Evolutionary conservation across 2,797 vertebrate species (phyloP), one percentile per base, ranked within the genome.

Genomic region (Acanthis flammea): DNA sequence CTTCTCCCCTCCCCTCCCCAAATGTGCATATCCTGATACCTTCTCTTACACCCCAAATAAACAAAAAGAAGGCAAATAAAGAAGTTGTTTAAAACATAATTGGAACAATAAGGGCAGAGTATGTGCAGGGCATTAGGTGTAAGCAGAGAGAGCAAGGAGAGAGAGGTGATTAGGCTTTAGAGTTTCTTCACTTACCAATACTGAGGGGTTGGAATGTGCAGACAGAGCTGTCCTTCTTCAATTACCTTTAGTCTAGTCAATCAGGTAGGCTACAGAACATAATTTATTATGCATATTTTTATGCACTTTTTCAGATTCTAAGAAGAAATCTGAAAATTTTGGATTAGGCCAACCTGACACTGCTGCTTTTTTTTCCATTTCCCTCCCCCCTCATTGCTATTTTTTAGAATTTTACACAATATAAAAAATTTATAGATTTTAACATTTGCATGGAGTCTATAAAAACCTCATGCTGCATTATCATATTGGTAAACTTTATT

Each of bases 401-500:
- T 93, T 93, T 89, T 85, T 91, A 67, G 53, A 73, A 31, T 95
- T 94, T 92, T 74, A 41, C 14, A 58, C 57, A 25, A 21, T 84
- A 61, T 72, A 92, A 75, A 66, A 94, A 90, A 90, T 90, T 65
- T 94, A 90, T 90, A 72, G 94, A 81, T 91, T 95, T 93, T 89
- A 88, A 35, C 53, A 67, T 77, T 97, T 95, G 45, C 77, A 51
- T n/a, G 7, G 41, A 76, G 74, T 82, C 91, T 86, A 95, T 97
- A 97, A 97, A 97, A 96, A 65, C 71, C 47, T 87, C 48, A 25
- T 93, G 41, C 39, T 88, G 37, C 35, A 68, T 94, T 93, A 85
- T 72, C 51, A 24, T 92, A 65, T 72, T 91, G 76, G 84, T 96
- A 91, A 95, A 95, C 84, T 92, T 92, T 92, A 91, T 84, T 96